Conservation (phyloP, 92 coral and sea anemone genomes). For the Pocillopora meandrina region DNA sequence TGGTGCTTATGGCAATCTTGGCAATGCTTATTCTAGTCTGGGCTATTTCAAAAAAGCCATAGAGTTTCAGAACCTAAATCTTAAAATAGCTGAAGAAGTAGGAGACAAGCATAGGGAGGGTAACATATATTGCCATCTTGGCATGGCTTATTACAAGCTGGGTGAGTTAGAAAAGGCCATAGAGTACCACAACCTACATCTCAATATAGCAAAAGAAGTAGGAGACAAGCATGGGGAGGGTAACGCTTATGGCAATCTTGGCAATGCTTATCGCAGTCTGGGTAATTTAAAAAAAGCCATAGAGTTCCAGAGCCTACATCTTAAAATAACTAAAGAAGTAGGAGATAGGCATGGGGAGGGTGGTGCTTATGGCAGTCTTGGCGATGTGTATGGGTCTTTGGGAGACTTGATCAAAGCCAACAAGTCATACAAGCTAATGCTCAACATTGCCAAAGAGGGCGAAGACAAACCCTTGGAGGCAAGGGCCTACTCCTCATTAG, state of each 20-base stretch:
- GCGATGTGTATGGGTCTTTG: neutral
- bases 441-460: neutral
- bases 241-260: neutral
- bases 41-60: too few relatives aligned
- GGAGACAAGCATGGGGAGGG: constrained; percentile 1
- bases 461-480: neutral
- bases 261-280: neutral
- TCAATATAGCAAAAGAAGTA: neutral
- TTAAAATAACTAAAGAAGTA: neutral
- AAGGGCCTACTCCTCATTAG: neutral
- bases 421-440: neutral
- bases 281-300: neutral
- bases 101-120: neutral
- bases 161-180: too few relatives aligned
- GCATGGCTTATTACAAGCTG: too few relatives aligned
- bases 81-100: neutral
- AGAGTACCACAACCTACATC: neutral
- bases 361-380: neutral
- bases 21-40: too few relatives aligned
- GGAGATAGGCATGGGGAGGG: neutral
- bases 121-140: neutral
- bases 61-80: too few relatives aligned
- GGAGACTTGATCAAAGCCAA: neutral
- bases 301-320: neutral
- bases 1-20: too few relatives aligned